Base-by-base conservation (phyloP, 2,113 vertebrate genomes). In the Cyrtonyx montezumae region DNA sequence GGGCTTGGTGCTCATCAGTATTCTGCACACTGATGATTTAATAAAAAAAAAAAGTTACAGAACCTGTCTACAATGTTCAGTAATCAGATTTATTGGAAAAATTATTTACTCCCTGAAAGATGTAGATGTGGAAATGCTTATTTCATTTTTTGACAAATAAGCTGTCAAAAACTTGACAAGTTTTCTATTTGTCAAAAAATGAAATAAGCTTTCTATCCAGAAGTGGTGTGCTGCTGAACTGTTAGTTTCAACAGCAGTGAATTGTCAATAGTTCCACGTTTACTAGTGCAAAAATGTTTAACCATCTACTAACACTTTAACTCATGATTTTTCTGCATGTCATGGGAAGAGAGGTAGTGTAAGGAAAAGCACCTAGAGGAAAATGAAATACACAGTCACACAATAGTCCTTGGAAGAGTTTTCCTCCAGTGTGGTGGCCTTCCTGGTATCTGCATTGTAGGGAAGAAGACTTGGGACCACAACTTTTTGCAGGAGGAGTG, bases 311-410 rank as follows among this genome's bases (percentile, higher is more conserved):
- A 83, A 11, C 15, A 9, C 37, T 8, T 63, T 78, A 37, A 62
- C 5, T 55, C 74, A 37, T 0, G 4, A 23, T 56, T 87, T 55
- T 80, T 61, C 13, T 8, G 21, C 6, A 0, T 23, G 1, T 58
- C 2, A 17, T 78, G 0, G 0, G 74, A 66, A 7, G 17, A 4
- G 43, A 48, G n/a, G 10, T 20, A 40, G 45, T 2, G 4, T 14
- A 26, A 8, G 4, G 26, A 11, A 80, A 67, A 78, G 11, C 15
- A 62, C 9, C 4, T 0, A 9, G 34, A 26, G 49, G 23, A 25
- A 77, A 62, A 59, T 36, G 6, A 81, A 32, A 59, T 34, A 15
- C 4, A n/a, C 18, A 16, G 0, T 75, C 30, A 48, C n/a, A 48
- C n/a, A 48, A 5, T 40, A 19, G 43, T 46, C 10, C 15, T 5